Evolutionary conservation across 2,113 vertebrate species (phyloP).

Genomic region (Thymallus thymallus): DNA sequence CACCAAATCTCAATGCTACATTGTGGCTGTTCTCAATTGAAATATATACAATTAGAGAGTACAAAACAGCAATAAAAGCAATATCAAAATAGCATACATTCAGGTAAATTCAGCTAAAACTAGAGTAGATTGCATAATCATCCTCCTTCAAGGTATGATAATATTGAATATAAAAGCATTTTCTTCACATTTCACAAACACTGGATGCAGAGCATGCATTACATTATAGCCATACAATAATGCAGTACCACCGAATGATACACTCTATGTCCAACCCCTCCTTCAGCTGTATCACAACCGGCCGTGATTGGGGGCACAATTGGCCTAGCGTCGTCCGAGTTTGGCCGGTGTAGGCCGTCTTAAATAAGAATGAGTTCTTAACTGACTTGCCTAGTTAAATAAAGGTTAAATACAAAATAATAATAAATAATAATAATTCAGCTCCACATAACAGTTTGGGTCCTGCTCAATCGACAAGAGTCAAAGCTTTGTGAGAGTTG

Average conservation of each 20-base stretch:
- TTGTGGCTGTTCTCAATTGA: slow-evolving; percentile 26
- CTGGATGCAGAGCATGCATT: slow-evolving; percentile 54
- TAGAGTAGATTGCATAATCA: slow-evolving; percentile 68
- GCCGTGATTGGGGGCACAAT: no score
- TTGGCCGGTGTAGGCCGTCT: no score
- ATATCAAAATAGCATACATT: slow-evolving; percentile 55
- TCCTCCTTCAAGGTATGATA: slow-evolving; percentile 37
- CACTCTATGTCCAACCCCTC: not conserved
- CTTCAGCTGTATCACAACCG: not conserved
- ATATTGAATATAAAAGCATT: slow-evolving; percentile 58
- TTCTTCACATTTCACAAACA: slow-evolving; percentile 60
- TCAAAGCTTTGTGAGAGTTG: slow-evolving; percentile 27
- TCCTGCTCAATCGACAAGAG: slow-evolving; percentile 12
- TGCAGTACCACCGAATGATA: not conserved
- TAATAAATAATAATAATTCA: no score
- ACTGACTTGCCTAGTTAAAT: no score
- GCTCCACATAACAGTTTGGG: slow-evolving; percentile 19
- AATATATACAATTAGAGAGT: slow-evolving; percentile 23
- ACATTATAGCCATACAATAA: not conserved
- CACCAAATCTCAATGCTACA: slow-evolving; percentile 46
- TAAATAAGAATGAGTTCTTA: no score
- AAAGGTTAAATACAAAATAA: no score
- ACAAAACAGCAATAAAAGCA: slow-evolving; percentile 49
- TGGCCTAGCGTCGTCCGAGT: no score
- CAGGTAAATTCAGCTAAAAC: slow-evolving; percentile 48